A percentile compares a stretch with the other conserved stretches of the same genome.
These are phyloP conservation scores for Hirudinaria manillensis DNA, from an alignment of 2,888 invertebrate species.

Conservation along the genomic window DNA sequence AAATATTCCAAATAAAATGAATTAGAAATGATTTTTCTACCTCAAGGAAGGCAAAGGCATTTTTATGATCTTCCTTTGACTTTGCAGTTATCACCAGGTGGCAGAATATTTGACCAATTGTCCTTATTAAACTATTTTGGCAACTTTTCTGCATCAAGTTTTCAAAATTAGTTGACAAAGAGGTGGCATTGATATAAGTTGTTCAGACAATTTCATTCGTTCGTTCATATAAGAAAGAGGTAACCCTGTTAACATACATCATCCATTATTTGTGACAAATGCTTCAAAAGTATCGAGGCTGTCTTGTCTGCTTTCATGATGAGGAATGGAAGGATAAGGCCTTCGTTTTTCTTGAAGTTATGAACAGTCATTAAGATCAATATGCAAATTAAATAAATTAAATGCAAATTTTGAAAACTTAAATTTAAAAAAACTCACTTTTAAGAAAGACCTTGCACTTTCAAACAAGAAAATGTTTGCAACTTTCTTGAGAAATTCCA, in stretches of 20 bases:
- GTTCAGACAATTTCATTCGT: no score
- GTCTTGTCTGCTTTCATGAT: slow-evolving; percentile 8
- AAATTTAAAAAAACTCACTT: slow-evolving; percentile 40
- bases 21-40: slow-evolving; percentile 39
- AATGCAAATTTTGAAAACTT: neutral
- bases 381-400: neutral
- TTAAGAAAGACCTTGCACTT: slow-evolving; percentile 47
- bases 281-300: neutral
- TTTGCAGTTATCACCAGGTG: slow-evolving; percentile 46
- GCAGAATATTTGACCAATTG: slow-evolving; percentile 53
- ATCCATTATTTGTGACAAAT: neutral
- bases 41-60: slow-evolving; percentile 48
- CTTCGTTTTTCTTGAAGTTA: slow-evolving; percentile 2
- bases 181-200: neutral
- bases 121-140: slow-evolving; percentile 39
- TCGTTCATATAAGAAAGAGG: neutral
- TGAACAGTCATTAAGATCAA: neutral
- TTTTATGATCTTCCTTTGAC: slow-evolving; percentile 44
- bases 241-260: neutral
- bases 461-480: slow-evolving; percentile 47
- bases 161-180: neutral
- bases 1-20: neutral
- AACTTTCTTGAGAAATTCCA: slow-evolving; percentile 48
- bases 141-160: neutral
- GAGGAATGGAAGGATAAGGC: slow-evolving; percentile 4